Base-by-base conservation (phyloP, 2,888 invertebrate species). In the Gisinianus flammeolus region DNA sequence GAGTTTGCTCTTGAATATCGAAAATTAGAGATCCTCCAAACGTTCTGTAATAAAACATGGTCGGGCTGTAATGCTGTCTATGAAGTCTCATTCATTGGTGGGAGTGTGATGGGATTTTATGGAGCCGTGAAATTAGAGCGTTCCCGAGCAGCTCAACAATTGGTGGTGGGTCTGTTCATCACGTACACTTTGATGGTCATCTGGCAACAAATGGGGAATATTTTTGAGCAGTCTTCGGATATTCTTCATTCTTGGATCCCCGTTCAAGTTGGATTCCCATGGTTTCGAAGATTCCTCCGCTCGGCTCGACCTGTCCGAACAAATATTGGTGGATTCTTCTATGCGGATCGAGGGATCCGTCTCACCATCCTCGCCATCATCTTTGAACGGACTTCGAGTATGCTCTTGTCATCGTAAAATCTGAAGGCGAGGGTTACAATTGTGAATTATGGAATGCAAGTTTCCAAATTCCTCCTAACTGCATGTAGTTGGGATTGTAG, bases 341-440 rank as follows among this genome's bases (percentile, higher is more conserved):
- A 73, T 28, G 73, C 73, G 8, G 73, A 64, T 31, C 62, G 73
- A 12, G 73, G 62, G 12, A 73, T 73, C 16, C 58, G 33, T 8
- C 73, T 73, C 33, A 73, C 64, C 1, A 73, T 73, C 19, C 28
- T 73, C 3, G 22, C 62, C 1, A 73, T 73, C 26, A 73, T 64
- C 19, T 28, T 73, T 28, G 73, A 73, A 0, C 1, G 33, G 12
- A 58, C 73, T 22, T 24, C 58, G 6, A 64, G 33, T 33, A 26
- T 73, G 1, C 24, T 73, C 8, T 22, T 73, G 4, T 33, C 73
- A 10, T 73, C 62, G n/a, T 35, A 58, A 62, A 6, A n/a, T n/a
- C n/a, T n/a, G n/a, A n/a, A n/a, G n/a, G n/a, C n/a, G n/a, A n/a
- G n/a, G n/a, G n/a, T n/a, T n/a, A n/a, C n/a, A n/a, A n/a, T n/a